phyloP scores from a whole-genome alignment of 2,113 vertebrate species.

The Bagarius yarrelli region DNA sequence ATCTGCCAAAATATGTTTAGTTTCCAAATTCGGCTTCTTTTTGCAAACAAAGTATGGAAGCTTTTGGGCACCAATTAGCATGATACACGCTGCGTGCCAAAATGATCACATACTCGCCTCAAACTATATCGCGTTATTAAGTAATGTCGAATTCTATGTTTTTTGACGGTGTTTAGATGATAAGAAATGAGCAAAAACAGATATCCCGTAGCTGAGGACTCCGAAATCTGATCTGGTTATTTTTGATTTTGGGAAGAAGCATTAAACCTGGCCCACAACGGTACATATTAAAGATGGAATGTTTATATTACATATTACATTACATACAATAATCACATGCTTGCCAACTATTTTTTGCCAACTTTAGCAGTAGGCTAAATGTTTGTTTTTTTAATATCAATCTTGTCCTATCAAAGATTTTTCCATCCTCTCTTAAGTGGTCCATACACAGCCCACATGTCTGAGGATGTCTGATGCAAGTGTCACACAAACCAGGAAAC shows the following conservation, averaged over 20 bases:
- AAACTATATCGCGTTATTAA: not conserved
- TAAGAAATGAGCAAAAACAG: conserved; percentile 11
- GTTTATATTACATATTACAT: not conserved
- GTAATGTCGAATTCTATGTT: not conserved
- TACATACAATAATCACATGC: not conserved
- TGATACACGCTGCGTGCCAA: conserved; percentile 1
- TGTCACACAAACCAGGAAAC: too few species aligned
- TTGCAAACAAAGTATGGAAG: conserved; percentile 11
- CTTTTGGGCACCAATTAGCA: conserved; percentile 14
- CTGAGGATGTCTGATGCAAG: too few species aligned
- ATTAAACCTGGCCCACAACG: not conserved
- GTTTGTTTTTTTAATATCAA: too few species aligned
- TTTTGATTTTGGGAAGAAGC: not conserved
- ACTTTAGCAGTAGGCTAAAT: not conserved
- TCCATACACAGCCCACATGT: too few species aligned
- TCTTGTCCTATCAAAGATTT: too few species aligned
- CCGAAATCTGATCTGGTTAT: not conserved
- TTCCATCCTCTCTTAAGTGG: too few species aligned
- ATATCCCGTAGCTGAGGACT: not conserved
- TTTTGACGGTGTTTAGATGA: not conserved
- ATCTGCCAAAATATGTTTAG: conserved; percentile 7
- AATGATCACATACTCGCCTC: conserved; percentile 3
- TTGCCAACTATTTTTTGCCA: not conserved
- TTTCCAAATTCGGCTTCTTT: conserved; percentile 6
- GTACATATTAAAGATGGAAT: not conserved